Evolutionary conservation across 2,113 vertebrate species (phyloP).

Genomic region (Hippocampus abdominalis): DNA sequence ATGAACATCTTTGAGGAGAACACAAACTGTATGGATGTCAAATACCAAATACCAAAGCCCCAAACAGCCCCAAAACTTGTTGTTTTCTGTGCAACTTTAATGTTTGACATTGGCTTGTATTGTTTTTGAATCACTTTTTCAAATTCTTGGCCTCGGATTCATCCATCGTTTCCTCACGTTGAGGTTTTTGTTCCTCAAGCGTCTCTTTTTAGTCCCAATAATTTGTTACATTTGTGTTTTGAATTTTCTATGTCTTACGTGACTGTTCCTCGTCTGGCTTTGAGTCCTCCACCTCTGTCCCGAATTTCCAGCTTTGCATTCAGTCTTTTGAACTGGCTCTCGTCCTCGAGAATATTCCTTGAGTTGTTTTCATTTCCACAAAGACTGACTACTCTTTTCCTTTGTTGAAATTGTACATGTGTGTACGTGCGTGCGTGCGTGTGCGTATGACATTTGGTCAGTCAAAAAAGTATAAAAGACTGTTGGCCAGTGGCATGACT

Average conservation of each 20-base stretch:
- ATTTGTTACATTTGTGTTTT: neutral
- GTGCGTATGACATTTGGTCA: slow-evolving; percentile 17
- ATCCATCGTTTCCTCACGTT: neutral
- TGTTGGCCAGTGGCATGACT: slow-evolving; percentile 43
- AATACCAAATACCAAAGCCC: neutral
- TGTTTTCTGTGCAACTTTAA: neutral
- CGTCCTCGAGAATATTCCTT: neutral
- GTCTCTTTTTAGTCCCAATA: neutral
- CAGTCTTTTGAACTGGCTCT: neutral
- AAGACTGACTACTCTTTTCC: neutral
- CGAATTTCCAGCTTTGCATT: neutral
- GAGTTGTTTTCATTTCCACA: neutral
- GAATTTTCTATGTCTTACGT: neutral
- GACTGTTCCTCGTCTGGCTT: neutral
- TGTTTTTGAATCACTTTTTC: neutral
- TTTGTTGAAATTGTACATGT: slow-evolving; percentile 37
- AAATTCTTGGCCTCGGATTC: too few species aligned
- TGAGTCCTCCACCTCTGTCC: neutral
- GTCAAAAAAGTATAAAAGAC: slow-evolving; percentile 19
- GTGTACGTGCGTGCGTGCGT: slow-evolving; percentile 8
- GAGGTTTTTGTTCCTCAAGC: neutral
- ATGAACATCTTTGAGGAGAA: neutral
- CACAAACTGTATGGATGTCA: neutral
- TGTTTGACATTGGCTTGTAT: neutral
- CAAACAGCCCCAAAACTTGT: neutral